phyloP scores from a whole-genome alignment of 2,888 invertebrate species.

The Mycalesis mineus region DNA sequence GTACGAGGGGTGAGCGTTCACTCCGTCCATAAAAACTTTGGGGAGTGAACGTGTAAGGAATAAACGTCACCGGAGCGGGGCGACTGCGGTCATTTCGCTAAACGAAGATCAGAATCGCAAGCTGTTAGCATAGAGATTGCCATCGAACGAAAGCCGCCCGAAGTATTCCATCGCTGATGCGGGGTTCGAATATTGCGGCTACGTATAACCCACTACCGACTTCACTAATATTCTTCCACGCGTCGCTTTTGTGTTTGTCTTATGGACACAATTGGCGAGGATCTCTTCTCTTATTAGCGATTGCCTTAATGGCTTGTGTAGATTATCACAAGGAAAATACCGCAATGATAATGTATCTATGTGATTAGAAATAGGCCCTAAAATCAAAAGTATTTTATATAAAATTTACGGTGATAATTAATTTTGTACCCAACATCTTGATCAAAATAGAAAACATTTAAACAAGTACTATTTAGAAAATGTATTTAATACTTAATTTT shows the following conservation, averaged over 20 bases:
- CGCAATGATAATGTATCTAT: not conserved
- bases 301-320: no score
- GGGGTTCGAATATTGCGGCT: constrained; percentile 72
- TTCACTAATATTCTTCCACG: constrained; percentile 60
- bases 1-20: constrained; percentile 49
- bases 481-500: no score
- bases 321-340: not conserved
- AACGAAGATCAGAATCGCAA: constrained; percentile 79
- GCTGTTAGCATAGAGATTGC: constrained; percentile 79
- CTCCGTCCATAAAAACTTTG: constrained; percentile 71
- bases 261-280: constrained; percentile 11
- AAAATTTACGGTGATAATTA: no score
- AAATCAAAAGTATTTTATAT: no score
- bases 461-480: no score
- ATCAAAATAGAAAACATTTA: no score
- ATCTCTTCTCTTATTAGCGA: no score
- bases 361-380: no score
- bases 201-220: constrained; percentile 63
- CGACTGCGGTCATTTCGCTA: constrained; percentile 78
- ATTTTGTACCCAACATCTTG: no score
- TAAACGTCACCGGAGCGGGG: constrained; percentile 71
- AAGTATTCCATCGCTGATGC: constrained; percentile 73
- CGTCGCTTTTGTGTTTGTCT: constrained; percentile 57
- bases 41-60: constrained; percentile 75
- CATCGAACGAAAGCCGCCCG: constrained; percentile 73